Base-by-base conservation (phyloP, 1,140 invertebrate genomes). In the Platorchestia sp. region DNA sequence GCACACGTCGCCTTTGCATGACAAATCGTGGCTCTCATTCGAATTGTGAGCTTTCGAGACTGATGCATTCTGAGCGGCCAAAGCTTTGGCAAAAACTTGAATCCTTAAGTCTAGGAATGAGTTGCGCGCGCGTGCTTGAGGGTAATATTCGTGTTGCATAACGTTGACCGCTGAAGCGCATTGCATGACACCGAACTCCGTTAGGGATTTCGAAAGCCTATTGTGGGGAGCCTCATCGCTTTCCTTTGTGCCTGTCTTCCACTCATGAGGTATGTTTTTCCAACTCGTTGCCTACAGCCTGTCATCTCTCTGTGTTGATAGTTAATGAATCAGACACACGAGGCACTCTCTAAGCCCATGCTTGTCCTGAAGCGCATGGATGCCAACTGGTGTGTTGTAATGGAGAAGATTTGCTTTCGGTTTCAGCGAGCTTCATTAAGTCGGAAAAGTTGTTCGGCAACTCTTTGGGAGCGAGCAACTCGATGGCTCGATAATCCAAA, bases 361-460 rank as follows among this genome's bases (percentile, higher is more conserved):
- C 87, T 43, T 42, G 41, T 45, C 41, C 27, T 90, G 10, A 43
- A 90, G 44, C 7, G 41, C 14, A 42, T 22, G 87, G 14, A 42
- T 90, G 87, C 44, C 87, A 44, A 43, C 44, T 45, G 87, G 41
- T 43, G 87, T 90, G 87, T 90, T 90, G 87, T 90, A 90, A 90
- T 90, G 87, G 27, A 90, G 41, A 90, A 90, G 87, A 27, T 90
- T 90, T 75, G 19, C 44, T 90, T 90, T 90, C 87, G 87, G 87
- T 75, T 90, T 43, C 87, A 90, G 87, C 44, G 87, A 90, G 87
- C 87, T 90, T 90, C 87, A 90, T 90, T 90, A 90, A 90, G 87
- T 90, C 87, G 10, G 87, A 41, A 90, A 90, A 90, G 87, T 90
- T 90, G 87, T 90, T 45, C 87, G 87, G 44, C 87, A 90, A 44